phyloP scores from a whole-genome alignment of 2,113 vertebrate genomes.

The Patagioenas fasciata region DNA sequence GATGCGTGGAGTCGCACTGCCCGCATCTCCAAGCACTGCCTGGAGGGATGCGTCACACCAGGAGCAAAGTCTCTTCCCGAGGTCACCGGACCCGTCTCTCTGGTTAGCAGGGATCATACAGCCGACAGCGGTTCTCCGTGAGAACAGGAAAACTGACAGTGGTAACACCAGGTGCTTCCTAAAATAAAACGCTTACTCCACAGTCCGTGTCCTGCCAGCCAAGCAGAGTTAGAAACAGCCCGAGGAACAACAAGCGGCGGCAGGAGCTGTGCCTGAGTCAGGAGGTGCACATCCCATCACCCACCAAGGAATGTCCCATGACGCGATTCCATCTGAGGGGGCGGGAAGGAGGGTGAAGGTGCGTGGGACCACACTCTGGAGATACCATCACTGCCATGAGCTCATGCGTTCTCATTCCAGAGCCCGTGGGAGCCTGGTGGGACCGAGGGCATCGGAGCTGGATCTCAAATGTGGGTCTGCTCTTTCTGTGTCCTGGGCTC shows the following conservation, averaged over 20 bases:
- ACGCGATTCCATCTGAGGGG: background rate
- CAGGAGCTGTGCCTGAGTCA: background rate
- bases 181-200: background rate
- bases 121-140: background rate
- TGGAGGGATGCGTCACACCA: background rate
- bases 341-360: background rate
- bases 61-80: background rate
- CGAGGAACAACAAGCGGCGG: accelerated
- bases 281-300: background rate
- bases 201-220: background rate
- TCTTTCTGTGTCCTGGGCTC: background rate
- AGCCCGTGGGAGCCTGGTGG: background rate
- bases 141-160: background rate
- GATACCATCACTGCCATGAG: slow-evolving; percentile 27
- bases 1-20: accelerated
- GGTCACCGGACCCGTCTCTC: background rate
- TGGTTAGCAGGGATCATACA: background rate
- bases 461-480: background rate
- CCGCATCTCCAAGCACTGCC: background rate
- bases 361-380: background rate
- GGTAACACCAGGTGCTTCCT: background rate
- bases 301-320: background rate
- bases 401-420: background rate
- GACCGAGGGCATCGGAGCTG: background rate
- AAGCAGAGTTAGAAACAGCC: background rate